Evolutionary conservation across 2,888 invertebrate genomes (phyloP), one percentile per base, ranked within the genome.

Genomic region (Philereme transversata): DNA sequence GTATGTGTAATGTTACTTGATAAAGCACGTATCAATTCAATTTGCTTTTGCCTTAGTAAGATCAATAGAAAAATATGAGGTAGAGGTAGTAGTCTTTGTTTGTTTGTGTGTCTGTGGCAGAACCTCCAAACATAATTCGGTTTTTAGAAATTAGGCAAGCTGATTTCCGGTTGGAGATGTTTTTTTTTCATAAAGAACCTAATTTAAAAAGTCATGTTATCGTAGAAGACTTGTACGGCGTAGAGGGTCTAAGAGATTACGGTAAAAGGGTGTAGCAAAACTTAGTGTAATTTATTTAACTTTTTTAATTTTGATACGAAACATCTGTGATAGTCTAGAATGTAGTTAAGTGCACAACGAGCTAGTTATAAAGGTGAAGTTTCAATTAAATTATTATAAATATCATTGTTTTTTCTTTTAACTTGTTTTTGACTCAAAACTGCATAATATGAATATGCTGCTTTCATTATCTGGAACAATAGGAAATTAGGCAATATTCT

Each of bases 311-410:
- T 81, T 81, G 79, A 76, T 83, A 84, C 78, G 77, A 79, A 77
- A 78, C 71, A 87, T 81, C 90, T 90, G 90, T 90, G 90, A 90
- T 90, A 90, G 90, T 77, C 78, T 90, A 89, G 86, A 79, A 73
- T 68, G 75, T 79, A 83, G 79, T 75, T 67, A 76, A 67, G 71
- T 76, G 76, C 71, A 70, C 62, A 75, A 72, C 50, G 73, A 73
- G 58, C 69, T 74, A 67, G 63, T 63, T 62, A 54, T 69, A 72
- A 65, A 64, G 71, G 64, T 73, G 62, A 65, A 65, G 66, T 73
- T 72, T 38, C 69, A 73, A 76, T 70, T 74, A 78, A 72, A 77
- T 68, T 68, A 68, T 65, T 63, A 58, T 57, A 34, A 47, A 62
- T 40, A 40, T 4, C 22, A 55, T 62, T 41, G 64, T 10, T 59